These are phyloP conservation scores for Vimba vimba DNA, from an alignment of 2,113 vertebrate genomes.

Conservation along the genomic window DNA sequence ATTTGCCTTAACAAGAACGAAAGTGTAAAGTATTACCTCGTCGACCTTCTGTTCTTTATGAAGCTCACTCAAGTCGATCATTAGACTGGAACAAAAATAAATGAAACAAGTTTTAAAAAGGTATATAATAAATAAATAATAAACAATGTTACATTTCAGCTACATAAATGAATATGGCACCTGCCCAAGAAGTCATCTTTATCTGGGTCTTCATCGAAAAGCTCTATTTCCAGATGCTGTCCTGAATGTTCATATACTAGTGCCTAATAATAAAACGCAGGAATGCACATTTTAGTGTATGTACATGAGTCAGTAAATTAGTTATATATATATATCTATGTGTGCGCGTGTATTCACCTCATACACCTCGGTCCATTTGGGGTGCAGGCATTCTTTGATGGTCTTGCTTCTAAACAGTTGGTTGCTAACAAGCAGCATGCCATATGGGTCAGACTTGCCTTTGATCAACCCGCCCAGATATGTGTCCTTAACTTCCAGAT, in stretches of 20 bases:
- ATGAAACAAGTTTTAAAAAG: neutral
- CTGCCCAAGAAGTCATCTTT: constrained; percentile 98
- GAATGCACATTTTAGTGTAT: constrained; percentile 24
- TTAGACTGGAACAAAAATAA: constrained; percentile 79
- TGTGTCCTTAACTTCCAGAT: constrained; percentile 92
- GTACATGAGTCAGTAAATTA: neutral
- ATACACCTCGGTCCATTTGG: constrained; percentile 96
- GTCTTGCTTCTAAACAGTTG: constrained; percentile 95
- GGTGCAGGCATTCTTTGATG: constrained; percentile 91
- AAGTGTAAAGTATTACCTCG: constrained; percentile 79
- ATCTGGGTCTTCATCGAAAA: constrained; percentile 98
- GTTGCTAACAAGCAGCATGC: constrained; percentile 88
- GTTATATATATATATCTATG: neutral
- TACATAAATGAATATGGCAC: constrained; percentile 64
- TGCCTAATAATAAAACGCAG: constrained; percentile 74
- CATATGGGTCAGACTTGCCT: constrained; percentile 97
- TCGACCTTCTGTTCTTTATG: constrained; percentile 93
- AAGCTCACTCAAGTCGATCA: constrained; percentile 93
- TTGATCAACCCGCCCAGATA: constrained; percentile 93
- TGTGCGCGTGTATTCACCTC: constrained; percentile 78
- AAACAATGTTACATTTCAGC: neutral
- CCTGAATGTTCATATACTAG: constrained; percentile 92
- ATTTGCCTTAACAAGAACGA: neutral
- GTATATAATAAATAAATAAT: neutral
- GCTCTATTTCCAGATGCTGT: constrained; percentile 93